These are phyloP conservation scores for Ditylenchus dipsaci DNA, from an alignment of 1,140 invertebrate species.

Conservation along the genomic window DNA sequence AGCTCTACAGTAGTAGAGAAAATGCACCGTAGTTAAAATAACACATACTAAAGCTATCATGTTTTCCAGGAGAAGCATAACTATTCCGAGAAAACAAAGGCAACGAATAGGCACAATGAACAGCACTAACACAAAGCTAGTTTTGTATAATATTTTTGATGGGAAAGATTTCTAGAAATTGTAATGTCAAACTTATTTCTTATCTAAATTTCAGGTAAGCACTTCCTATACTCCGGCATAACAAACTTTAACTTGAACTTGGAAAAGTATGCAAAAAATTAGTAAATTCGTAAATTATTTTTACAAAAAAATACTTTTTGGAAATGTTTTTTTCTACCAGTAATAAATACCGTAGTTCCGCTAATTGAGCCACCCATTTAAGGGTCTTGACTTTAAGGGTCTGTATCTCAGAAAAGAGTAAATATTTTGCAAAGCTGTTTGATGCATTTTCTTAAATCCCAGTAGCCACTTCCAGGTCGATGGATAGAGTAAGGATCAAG, in stretches of 20 bases:
- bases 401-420: no score
- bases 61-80: constrained; percentile 68
- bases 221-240: background rate
- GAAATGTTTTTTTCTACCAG: no score
- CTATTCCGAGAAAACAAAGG: constrained; percentile 67
- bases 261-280: background rate
- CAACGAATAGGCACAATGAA: constrained; percentile 77
- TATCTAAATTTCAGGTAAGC: constrained; percentile 63
- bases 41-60: constrained; percentile 80
- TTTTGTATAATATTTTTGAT: constrained; percentile 82
- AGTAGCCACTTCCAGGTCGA: no score
- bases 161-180: constrained; percentile 71
- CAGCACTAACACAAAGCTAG: constrained; percentile 80
- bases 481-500: no score
- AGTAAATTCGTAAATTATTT: no score
- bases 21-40: constrained; percentile 89
- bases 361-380: no score
- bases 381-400: no score
- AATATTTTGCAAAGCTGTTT: no score
- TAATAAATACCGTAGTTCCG: no score
- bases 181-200: constrained; percentile 6
- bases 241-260: background rate
- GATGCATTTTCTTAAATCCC: no score
- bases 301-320: no score
- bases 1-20: constrained; percentile 81